A percentile compares a stretch with the other conserved stretches of the same genome.
These are phyloP conservation scores for Drosophila nr. perissopoda DNA, from an alignment of 2,888 invertebrate genomes.

Conservation along the genomic window DNA sequence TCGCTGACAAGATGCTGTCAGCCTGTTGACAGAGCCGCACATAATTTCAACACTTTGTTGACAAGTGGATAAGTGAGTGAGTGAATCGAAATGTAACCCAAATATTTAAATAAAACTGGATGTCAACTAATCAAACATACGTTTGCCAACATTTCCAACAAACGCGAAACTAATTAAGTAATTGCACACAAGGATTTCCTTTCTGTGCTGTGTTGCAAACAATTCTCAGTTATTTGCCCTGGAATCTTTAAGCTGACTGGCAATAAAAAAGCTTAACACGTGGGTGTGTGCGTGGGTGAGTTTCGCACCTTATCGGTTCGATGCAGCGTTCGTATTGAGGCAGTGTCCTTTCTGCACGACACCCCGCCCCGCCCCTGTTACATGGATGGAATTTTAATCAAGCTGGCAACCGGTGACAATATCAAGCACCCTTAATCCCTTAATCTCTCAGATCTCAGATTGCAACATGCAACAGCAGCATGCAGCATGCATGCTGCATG, in stretches of 20 bases:
- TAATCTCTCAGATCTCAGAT: slow-evolving; percentile 3
- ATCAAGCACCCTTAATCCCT: slow-evolving; percentile 23
- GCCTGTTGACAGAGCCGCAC: slow-evolving; percentile 1
- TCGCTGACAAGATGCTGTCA: not conserved
- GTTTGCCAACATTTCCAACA: not conserved
- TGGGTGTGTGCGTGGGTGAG: not conserved
- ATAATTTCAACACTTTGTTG: slow-evolving; percentile 2
- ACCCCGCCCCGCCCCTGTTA: not conserved
- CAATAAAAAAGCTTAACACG: slow-evolving; percentile 27
- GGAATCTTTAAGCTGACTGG: slow-evolving; percentile 7
- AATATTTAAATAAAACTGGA: not conserved
- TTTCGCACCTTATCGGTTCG: slow-evolving; percentile 6
- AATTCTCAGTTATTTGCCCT: not conserved
- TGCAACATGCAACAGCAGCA: slow-evolving; percentile 8
- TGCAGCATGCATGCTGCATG: not conserved
- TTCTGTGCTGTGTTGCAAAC: not conserved
- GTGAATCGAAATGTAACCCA: not conserved
- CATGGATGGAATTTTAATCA: slow-evolving; percentile 48
- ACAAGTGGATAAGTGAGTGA: not conserved
- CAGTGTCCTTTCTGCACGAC: not conserved
- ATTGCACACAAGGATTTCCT: not conserved
- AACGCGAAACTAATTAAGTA: not conserved
- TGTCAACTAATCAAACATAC: not conserved
- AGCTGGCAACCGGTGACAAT: slow-evolving; percentile 25
- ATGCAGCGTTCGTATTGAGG: not conserved